Evolutionary conservation across 2,113 vertebrate species (phyloP), one percentile per base, ranked within the genome.

Genomic region (Pogonocichla stellata): DNA sequence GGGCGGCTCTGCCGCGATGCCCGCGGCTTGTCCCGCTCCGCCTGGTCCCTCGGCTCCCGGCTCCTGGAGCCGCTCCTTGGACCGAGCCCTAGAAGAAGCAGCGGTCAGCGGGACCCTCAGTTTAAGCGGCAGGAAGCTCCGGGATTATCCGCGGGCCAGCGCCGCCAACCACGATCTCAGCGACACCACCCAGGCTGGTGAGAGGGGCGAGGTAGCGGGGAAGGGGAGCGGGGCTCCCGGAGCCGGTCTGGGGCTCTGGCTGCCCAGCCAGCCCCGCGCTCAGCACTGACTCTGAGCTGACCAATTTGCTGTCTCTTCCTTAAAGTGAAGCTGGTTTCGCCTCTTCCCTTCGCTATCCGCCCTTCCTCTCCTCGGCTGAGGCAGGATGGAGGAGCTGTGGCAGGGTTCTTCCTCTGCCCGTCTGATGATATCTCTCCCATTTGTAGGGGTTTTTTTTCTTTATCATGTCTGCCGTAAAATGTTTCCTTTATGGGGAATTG

Each of bases 111-210:
- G 99, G 66, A 96, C 97, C 60, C 98, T 99, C 65, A 99, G 98
- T 96, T 97, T 99, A 85, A 99, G 99, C 98, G 99, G 99, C 98
- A 98, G 99, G 99, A 99, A 99, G 94, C 99, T 99, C 97, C 99
- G 99, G 97, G 99, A 99, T 98, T 99, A 99, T 91, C 99, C 99
- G 96, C 98, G 99, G 96, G 98, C 98, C 97, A 99, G 98, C 97
- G 99, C 99, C 92, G 98, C 98, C 95, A 98, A 97, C 98, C 99
- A 99, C 98, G 99, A 99, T 98, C 98, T 99, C 61, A 99, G 98
- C 92, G 99, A 99, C 98, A 99, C 99, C 88, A 99, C 98, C 62
- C 98, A 98, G 93, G 98, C 99, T 88, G 99, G 99, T 99, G 95
- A 99, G 99, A 80, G 7, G 43, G 70, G 3, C 15, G 57, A n/a